Evolutionary conservation across 2,797 vertebrate species (phyloP).

Genomic region (Coregonus suidteri): DNA sequence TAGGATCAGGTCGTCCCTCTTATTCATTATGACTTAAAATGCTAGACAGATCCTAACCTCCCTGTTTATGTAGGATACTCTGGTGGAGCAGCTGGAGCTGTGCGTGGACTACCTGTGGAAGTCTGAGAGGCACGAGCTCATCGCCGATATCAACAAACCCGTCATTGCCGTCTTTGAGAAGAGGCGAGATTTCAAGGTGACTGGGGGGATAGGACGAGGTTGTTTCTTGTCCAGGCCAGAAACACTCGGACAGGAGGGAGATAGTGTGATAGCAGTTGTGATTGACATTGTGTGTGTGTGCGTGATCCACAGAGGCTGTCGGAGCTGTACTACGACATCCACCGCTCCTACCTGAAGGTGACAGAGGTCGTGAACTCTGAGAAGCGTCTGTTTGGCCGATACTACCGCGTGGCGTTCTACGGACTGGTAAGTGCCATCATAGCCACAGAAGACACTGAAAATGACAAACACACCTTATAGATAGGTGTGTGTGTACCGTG

Average conservation of each 20-base stretch:
- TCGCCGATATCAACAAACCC: constrained; percentile 96
- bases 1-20: too few species aligned
- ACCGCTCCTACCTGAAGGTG: constrained; percentile 95
- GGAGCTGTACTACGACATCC: constrained; percentile 96
- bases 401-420: constrained; percentile 96
- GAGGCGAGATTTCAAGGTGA: constrained; percentile 92
- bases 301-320: constrained; percentile 82
- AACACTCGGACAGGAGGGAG: not conserved
- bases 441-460: not conserved
- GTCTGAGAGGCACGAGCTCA: constrained; percentile 93
- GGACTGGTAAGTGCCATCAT: constrained; percentile 85
- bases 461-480: not conserved
- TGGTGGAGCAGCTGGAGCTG: constrained; percentile 93
- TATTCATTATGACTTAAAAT: too few species aligned
- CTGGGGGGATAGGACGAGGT: not conserved
- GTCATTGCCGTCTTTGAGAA: constrained; percentile 97
- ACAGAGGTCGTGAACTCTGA: constrained; percentile 97
- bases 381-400: constrained; percentile 93
- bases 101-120: constrained; percentile 98
- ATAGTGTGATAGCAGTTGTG: not conserved
- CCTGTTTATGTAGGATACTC: constrained; percentile 78
- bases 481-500: not conserved
- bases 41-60: too few species aligned
- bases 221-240: not conserved
- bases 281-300: not conserved